Evolutionary conservation across 2,888 invertebrate genomes (phyloP).

Genomic region (Argyresthia albistria): DNA sequence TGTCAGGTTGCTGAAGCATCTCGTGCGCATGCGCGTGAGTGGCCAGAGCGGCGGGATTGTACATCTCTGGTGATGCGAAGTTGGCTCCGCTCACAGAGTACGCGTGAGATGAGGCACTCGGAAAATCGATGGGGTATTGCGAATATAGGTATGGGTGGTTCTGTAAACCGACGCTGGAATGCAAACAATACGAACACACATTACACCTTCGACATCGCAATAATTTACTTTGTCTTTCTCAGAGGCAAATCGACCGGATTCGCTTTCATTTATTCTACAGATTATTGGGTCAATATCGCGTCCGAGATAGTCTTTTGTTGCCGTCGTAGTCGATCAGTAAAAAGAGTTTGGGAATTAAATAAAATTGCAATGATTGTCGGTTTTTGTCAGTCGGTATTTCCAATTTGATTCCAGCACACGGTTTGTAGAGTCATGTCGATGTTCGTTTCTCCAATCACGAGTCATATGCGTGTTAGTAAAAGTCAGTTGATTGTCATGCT

Average conservation of each 20-base stretch:
- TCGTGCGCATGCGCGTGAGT: conserved; percentile 50
- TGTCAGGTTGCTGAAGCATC: conserved; percentile 55
- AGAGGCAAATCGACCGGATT: background rate
- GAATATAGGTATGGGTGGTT: conserved; percentile 67
- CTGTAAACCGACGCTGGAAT: conserved; percentile 66
- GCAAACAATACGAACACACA: conserved; percentile 28
- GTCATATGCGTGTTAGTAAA: conserved; percentile 3
- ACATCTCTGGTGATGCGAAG: conserved; percentile 62
- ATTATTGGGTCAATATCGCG: background rate
- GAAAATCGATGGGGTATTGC: conserved; percentile 70
- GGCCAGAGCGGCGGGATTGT: conserved; percentile 53
- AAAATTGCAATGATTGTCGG: background rate
- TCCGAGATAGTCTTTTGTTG: conserved; percentile 4
- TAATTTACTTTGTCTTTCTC: background rate
- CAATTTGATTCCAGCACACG: conserved; percentile 12
- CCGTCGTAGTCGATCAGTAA: background rate
- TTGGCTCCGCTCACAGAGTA: conserved; percentile 67
- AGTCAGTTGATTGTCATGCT: conserved; percentile 7
- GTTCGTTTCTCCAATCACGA: background rate
- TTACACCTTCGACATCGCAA: background rate
- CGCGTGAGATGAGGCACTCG: conserved; percentile 67
- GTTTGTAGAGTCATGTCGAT: conserved; percentile 7
- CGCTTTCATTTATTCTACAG: background rate
- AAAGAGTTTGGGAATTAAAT: too few species aligned
- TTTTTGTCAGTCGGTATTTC: conserved; percentile 5